Evolutionary conservation across 2,113 vertebrate species (phyloP).

Genomic region (Aegithalos caudatus): DNA sequence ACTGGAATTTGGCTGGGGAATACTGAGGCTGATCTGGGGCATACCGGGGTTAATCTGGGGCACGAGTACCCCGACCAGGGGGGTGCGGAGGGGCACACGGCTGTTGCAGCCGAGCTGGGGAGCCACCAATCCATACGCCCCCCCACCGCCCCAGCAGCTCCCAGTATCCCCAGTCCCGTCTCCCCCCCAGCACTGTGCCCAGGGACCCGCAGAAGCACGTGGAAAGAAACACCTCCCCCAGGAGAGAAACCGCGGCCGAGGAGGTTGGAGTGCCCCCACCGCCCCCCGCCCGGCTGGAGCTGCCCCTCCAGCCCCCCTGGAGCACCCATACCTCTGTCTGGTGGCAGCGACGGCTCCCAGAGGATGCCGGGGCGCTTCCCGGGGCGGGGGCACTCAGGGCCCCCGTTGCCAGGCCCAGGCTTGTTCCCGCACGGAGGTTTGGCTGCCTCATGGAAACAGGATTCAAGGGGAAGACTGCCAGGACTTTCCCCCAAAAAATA

Average conservation of each 20-base stretch:
- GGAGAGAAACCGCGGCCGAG: background rate
- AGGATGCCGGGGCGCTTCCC: background rate
- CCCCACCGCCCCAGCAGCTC: background rate
- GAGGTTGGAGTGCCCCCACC: too few relatives aligned
- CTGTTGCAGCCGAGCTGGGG: background rate
- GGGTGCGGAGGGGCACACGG: too few relatives aligned
- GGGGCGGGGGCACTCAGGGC: background rate
- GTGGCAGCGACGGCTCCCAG: background rate
- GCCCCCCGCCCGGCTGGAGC: background rate
- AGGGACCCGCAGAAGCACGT: background rate
- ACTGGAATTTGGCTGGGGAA: background rate
- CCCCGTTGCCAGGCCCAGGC: background rate
- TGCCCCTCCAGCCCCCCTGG: background rate
- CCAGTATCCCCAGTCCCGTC: background rate
- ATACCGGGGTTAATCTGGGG: background rate
- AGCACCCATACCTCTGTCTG: background rate
- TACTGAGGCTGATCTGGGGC: background rate
- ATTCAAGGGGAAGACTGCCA: background rate
- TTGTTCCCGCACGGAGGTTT: background rate
- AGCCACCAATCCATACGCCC: background rate
- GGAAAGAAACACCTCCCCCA: background rate
- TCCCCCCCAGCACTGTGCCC: background rate
- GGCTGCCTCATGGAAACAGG: background rate
- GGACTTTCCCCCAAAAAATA: background rate
- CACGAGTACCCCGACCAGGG: background rate